These are phyloP conservation scores for Elgaria multicarinata DNA, from an alignment of 2,113 vertebrate species.

Conservation along the genomic window DNA sequence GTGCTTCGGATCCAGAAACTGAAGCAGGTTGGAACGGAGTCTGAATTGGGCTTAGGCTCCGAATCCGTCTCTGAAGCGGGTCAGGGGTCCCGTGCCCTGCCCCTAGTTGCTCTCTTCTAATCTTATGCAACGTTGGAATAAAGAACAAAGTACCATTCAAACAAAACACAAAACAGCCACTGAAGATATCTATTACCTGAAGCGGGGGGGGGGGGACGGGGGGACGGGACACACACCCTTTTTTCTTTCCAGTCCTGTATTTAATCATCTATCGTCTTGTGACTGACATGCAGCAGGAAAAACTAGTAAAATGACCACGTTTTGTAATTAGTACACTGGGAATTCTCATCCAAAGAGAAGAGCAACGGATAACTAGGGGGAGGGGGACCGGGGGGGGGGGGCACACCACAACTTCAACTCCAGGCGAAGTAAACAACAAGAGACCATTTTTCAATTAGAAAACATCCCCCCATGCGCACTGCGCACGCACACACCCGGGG, in stretches of 20 bases:
- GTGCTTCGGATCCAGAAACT: too few species aligned
- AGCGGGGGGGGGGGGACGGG: neutral
- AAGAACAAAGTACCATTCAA: neutral
- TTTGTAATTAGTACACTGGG: slow-evolving; percentile 57
- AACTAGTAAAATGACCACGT: slow-evolving; percentile 48
- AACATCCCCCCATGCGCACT: neutral
- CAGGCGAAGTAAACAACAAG: slow-evolving; percentile 27
- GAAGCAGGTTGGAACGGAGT: too few species aligned
- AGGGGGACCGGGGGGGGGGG: neutral
- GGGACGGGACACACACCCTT: too few species aligned
- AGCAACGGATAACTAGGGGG: neutral
- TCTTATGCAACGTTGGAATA: slow-evolving; percentile 20
- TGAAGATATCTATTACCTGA: slow-evolving; percentile 24
- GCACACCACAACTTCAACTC: slow-evolving; percentile 6
- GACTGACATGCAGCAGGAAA: slow-evolving; percentile 49
- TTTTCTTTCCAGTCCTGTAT: neutral
- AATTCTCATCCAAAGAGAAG: slow-evolving; percentile 42
- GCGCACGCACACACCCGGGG: slow-evolving; percentile 10
- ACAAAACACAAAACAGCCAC: neutral
- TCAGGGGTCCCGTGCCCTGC: too few species aligned
- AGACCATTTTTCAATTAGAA: slow-evolving; percentile 54
- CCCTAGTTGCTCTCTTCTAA: neutral
- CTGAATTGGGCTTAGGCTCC: too few species aligned
- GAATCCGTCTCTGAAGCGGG: too few species aligned
- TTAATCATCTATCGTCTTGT: slow-evolving; percentile 32